A percentile compares a stretch with the other conserved stretches of the same genome.
Conservation (phyloP, 1,140 invertebrate genomes). For the Macrobrachium rosenbergii region DNA sequence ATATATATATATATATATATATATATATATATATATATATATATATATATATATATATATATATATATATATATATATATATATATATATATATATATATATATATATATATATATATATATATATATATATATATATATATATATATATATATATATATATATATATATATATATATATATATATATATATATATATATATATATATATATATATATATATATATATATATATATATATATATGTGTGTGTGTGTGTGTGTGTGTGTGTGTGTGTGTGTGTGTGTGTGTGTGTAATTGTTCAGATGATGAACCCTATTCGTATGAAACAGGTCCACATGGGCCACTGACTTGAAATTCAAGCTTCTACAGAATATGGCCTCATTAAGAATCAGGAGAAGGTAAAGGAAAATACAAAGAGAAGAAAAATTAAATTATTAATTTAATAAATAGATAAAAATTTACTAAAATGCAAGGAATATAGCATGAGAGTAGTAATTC, state of each 20-base stretch:
- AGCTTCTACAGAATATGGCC: too few species aligned
- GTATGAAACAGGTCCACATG: too few species aligned
- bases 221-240: background rate
- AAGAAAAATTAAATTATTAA: too few species aligned
- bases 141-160: background rate
- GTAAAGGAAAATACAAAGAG: too few species aligned
- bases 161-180: background rate
- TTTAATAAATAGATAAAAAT: too few species aligned
- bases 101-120: background rate
- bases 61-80: slow-evolving; percentile 11
- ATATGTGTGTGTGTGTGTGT: background rate
- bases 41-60: slow-evolving; percentile 1
- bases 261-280: too few species aligned
- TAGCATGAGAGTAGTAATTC: too few species aligned
- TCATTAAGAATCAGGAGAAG: too few species aligned
- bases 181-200: background rate
- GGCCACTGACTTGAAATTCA: too few species aligned
- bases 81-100: slow-evolving; percentile 1
- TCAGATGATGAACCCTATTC: too few species aligned
- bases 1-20: slow-evolving; percentile 8
- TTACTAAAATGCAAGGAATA: too few species aligned
- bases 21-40: slow-evolving; percentile 16
- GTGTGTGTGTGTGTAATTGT: too few species aligned
- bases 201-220: background rate
- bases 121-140: background rate